Percentiles rank a stretch among this genome's conserved stretches.
These are phyloP conservation scores for Rhea pennata DNA, from an alignment of 2,113 vertebrate species.

Conservation along the genomic window DNA sequence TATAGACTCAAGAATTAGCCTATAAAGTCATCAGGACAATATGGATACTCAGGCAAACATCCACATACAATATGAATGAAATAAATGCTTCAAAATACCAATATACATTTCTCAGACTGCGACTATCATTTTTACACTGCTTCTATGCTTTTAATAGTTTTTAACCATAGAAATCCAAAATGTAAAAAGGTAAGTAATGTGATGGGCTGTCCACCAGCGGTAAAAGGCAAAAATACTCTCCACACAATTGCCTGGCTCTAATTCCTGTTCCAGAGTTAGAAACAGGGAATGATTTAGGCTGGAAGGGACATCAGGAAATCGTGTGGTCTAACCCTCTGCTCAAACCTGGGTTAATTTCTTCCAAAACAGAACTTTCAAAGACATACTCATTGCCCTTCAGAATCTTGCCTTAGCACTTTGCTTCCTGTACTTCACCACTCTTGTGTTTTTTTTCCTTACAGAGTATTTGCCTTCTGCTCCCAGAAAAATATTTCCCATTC, in stretches of 20 bases:
- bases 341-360: neutral
- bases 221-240: neutral
- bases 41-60: neutral
- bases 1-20: neutral
- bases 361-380: neutral
- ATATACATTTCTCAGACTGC: neutral
- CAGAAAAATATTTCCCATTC: neutral
- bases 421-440: neutral
- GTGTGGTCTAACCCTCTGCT: neutral
- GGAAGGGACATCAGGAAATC: neutral
- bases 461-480: neutral
- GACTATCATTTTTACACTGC: neutral
- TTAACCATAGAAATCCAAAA: neutral
- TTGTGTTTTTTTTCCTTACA: neutral
- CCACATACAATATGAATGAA: neutral
- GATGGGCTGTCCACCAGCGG: neutral
- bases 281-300: neutral
- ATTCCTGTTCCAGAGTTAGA: neutral
- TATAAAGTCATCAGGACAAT: neutral
- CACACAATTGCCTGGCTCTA: neutral
- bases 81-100: neutral
- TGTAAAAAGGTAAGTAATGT: neutral
- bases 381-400: neutral
- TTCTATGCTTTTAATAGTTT: neutral
- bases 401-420: neutral